Evolutionary conservation across 2,888 invertebrate genomes (phyloP).

Genomic region (Netelia virgata): DNA sequence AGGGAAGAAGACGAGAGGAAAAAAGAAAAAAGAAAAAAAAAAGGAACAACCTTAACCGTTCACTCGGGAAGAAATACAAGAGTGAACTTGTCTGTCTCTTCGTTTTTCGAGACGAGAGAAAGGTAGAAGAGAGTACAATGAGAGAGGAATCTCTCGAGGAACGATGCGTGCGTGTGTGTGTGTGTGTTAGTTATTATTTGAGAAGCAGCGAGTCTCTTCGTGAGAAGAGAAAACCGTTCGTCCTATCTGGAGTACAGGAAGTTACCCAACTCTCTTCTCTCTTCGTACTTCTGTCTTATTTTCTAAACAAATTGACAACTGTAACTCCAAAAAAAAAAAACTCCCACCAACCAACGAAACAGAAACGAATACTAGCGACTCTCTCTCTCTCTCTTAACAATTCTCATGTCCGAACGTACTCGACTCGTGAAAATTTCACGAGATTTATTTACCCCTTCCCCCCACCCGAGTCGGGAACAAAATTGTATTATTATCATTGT

Average conservation of each 20-base stretch:
- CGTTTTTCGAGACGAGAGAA: not conserved
- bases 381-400: too few relatives aligned
- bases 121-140: conserved; percentile 24
- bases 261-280: not conserved
- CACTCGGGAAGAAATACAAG: conserved; percentile 29
- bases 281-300: not conserved
- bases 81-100: not conserved
- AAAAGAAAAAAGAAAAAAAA: conserved; percentile 35
- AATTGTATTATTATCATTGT: too few relatives aligned
- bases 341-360: too few relatives aligned
- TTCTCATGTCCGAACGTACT: too few relatives aligned
- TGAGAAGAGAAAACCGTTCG: not conserved
- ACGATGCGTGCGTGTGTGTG: not conserved
- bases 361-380: too few relatives aligned
- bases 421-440: too few relatives aligned
- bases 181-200: conserved; percentile 39
- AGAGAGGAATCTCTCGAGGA: conserved; percentile 26
- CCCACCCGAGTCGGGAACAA: too few relatives aligned
- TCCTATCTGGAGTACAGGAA: not conserved
- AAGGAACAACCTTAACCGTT: conserved; percentile 29
- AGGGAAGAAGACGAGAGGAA: not conserved
- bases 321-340: too few relatives aligned
- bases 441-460: too few relatives aligned
- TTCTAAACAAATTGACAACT: not conserved
- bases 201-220: conserved; percentile 13